These are phyloP conservation scores for Uria aalge DNA, from an alignment of 2,113 vertebrate species.

Conservation along the genomic window DNA sequence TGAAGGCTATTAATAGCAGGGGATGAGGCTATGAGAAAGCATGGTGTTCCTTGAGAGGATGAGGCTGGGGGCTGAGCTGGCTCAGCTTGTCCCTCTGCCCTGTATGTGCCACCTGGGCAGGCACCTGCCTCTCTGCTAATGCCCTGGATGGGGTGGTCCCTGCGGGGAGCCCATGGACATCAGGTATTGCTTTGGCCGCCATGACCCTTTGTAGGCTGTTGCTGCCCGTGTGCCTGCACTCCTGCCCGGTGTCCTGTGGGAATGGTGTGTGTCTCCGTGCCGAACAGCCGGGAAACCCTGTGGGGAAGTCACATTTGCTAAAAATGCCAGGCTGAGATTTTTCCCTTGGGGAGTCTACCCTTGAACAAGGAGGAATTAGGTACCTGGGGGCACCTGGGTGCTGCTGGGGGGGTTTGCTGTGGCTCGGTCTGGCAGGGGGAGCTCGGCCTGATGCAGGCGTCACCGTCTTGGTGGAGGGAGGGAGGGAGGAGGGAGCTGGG, in stretches of 20 bases:
- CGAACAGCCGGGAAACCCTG: fast-evolving
- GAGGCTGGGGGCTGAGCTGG: background rate
- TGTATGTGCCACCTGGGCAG: fast-evolving
- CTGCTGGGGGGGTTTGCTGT: background rate
- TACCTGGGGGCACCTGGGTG: fast-evolving
- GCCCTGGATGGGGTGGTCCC: fast-evolving
- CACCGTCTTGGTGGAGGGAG: fast-evolving
- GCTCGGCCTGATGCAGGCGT: background rate
- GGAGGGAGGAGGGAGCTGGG: background rate
- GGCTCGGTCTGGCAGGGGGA: fast-evolving
- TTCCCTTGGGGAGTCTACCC: background rate
- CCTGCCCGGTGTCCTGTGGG: background rate
- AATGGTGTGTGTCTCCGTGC: fast-evolving
- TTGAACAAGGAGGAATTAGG: background rate
- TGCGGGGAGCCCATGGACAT: fast-evolving
- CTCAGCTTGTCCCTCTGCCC: background rate
- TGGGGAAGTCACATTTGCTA: fast-evolving
- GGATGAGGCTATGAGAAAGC: background rate
- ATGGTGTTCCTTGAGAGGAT: background rate
- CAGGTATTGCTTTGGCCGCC: background rate
- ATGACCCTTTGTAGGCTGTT: fast-evolving
- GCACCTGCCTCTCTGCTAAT: background rate
- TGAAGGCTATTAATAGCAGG: conserved; percentile 54
- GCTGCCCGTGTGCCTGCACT: fast-evolving
- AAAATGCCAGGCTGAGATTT: background rate